Evolutionary conservation across 1,140 invertebrate species (phyloP).

Genomic region (Brachionus rotundiformis): DNA sequence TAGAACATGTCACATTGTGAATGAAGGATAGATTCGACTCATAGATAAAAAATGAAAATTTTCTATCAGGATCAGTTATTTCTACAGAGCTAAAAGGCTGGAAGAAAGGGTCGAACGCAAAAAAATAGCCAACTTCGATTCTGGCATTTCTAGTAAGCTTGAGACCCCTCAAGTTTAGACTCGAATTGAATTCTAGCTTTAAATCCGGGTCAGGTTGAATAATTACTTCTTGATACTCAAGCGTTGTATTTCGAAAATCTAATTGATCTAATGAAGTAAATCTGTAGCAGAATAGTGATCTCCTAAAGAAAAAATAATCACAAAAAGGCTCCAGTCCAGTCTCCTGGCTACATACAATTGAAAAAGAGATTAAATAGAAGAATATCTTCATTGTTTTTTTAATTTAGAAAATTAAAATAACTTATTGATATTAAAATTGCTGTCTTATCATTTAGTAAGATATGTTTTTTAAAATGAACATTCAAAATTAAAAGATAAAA

Average conservation of each 20-base stretch:
- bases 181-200: slow-evolving; percentile 30
- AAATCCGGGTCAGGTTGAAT: neutral
- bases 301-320: neutral
- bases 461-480: too few species aligned
- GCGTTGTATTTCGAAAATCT: neutral
- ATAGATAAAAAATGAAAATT: neutral
- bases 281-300: neutral
- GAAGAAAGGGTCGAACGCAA: neutral
- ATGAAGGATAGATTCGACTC: neutral
- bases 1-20: neutral
- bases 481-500: neutral
- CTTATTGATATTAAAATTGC: too few species aligned
- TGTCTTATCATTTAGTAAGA: too few species aligned
- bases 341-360: neutral
- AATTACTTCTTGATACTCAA: neutral
- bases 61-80: neutral
- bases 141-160: neutral
- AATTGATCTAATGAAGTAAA: slow-evolving; percentile 17
- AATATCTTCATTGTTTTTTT: neutral
- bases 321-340: neutral
- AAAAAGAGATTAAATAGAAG: neutral
- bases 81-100: neutral
- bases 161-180: neutral
- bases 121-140: neutral
- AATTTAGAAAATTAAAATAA: neutral